Base-by-base conservation (phyloP, 2,888 invertebrate species). In the Portevinia maculata region DNA sequence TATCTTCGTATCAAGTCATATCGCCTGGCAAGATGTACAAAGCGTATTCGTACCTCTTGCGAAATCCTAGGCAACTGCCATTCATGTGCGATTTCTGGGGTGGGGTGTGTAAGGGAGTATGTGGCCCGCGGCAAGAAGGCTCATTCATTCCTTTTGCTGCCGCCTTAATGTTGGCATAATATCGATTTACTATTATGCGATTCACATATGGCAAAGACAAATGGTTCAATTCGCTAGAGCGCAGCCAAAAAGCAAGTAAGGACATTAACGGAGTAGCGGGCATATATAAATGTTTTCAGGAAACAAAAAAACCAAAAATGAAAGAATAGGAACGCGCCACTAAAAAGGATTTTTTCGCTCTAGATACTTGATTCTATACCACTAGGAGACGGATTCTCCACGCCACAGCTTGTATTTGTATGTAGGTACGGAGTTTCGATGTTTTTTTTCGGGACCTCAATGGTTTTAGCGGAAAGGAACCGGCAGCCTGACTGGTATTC, bases 131-230 rank as follows among this genome's bases (percentile, higher is more conserved):
- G 64, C 39, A 64, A 64, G 48, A 64, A 30, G 28, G 19, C 65
- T 41, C 52, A 52, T 52, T 53, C 65, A 65, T 65, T 52, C 46
- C 28, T n/a, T 70, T 70, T 62, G 52, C 70, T 62, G 24, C 76
- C 55, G 62, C 76, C 70, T 67, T 67, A 73, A 83, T 83, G 83
- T 73, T 67, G 73, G 73, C 71, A 69, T 78, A 67, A 78, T 83
- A 83, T 83, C 83, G 83, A 83, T 83, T 83, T 78, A 67, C 71
- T 83, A 67, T 78, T 71, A 83, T 55, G 67, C 70, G 59, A 62
- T 52, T 78, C 83, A 67, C 83, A 83, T 78, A 83, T 83, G 83
- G 83, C 83, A 83, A 67, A 78, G 83, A 83, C 83, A 83, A 83
- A 83, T 83, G 78, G 83, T 83, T 83, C 83, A 83, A 83, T 83